Base-by-base conservation (phyloP, 2,888 invertebrate genomes). In the Polymixis flavicincta region DNA sequence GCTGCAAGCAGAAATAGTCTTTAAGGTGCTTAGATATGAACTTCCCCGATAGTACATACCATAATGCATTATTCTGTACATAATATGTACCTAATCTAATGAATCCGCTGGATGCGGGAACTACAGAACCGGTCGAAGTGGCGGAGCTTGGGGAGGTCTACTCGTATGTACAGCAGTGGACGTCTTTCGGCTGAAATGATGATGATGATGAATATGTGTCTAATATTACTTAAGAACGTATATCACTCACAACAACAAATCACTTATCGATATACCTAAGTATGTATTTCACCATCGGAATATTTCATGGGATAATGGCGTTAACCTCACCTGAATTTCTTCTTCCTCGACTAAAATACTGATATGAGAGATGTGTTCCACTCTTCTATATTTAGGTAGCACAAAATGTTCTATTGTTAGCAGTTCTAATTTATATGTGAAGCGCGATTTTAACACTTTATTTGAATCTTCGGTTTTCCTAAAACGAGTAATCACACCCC, bases 401-500 rank as follows among this genome's bases (percentile, higher is more conserved):
- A 85, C 67, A 54, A 83, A 70, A 37, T 83, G 76, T 66, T 78
- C 87, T 71, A 84, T 80, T 11, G 94, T 94, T 71, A 90, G 78
- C 65, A 94, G 78, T 61, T 92, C 85, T 74, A 94, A 85, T 76
- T 88, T 89, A 74, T 93, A 93, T 52, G 88, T 90, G 71, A 90
- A 93, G 19, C 87, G 84, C 0, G 81, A 78, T 60, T 83, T 88
- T 48, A 84, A 64, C 5, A 75, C 64, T 45, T 81, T 76, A 45
- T 76, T 85, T 3, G 71, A 45, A 6, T 74, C 71, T 73, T 70
- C 60, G 50, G 71, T 50, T 66, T 69, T 70, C 66, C 63, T 64
- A 57, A 82, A 48, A 86, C 63, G 52, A 82, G 45, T 14, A 71
- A 85, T 4, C 87, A 74, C 22, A 42, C 90, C 88, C 48, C 91